A percentile compares a stretch with the other conserved stretches of the same genome.
phyloP scores from a whole-genome alignment of 2,797 vertebrate species.

The Scyliorhinus canicula region DNA sequence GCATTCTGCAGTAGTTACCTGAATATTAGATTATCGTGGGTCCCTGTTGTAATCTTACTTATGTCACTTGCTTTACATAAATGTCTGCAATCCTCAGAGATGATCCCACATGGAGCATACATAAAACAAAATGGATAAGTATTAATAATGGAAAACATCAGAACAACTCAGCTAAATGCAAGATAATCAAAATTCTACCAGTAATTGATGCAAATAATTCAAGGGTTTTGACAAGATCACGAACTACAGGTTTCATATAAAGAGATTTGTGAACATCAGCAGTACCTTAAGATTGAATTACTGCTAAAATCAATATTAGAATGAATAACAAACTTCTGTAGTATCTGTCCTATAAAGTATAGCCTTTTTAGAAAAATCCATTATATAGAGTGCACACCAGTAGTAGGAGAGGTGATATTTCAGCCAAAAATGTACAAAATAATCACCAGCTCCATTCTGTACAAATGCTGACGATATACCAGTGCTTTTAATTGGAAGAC shows the following conservation, averaged over 20 bases:
- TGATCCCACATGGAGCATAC: neutral
- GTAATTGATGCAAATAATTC: neutral
- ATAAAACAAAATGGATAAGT: neutral
- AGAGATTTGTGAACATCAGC: neutral
- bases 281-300: neutral
- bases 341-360: neutral
- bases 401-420: neutral
- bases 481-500: neutral
- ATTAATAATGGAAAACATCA: neutral
- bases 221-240: neutral
- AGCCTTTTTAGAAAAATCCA: neutral
- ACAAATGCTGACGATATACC: neutral
- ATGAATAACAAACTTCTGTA: neutral
- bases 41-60: conserved; percentile 27
- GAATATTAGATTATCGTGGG: conserved; percentile 10
- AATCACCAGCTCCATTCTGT: neutral
- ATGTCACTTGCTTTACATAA: conserved; percentile 5
- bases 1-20: neutral
- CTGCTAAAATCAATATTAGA: neutral
- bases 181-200: conserved; percentile 14
- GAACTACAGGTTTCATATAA: neutral
- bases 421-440: neutral
- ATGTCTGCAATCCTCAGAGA: neutral
- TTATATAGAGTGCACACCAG: neutral
- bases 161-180: neutral